Conservation (phyloP, 2,113 vertebrate genomes). For the Urocolius indicus region DNA sequence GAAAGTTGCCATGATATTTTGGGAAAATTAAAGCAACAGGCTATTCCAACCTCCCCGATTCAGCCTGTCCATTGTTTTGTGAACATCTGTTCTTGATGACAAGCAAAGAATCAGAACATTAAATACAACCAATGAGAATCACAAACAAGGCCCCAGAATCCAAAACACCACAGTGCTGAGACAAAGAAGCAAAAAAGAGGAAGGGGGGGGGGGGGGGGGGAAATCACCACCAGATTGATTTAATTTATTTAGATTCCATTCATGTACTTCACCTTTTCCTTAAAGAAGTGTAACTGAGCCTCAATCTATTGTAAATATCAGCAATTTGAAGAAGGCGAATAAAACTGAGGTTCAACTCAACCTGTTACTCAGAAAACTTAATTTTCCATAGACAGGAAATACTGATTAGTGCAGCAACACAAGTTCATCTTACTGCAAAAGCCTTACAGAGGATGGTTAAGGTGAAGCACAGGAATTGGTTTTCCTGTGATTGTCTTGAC, state of each 20-base stretch:
- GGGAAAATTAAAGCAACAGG: conserved; percentile 35
- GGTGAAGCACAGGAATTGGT: conserved; percentile 85
- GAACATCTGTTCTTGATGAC: conserved; percentile 64
- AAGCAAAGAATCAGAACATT: conserved; percentile 76
- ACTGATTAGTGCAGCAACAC: not conserved
- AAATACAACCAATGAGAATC: conserved; percentile 70
- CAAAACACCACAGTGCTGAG: conserved; percentile 76
- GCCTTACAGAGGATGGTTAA: conserved; percentile 33
- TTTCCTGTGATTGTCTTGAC: conserved; percentile 67
- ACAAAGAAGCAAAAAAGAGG: conserved; percentile 53
- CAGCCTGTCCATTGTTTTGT: conserved; percentile 77
- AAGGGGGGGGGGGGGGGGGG: not conserved
- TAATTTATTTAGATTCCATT: conserved; percentile 65
- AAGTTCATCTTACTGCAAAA: not conserved
- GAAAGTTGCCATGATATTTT: not conserved
- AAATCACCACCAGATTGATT: conserved; percentile 66
- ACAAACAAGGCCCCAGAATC: conserved; percentile 74
- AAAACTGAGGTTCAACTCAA: not conserved
- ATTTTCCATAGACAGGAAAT: conserved; percentile 22
- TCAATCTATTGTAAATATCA: not conserved
- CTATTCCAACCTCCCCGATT: conserved; percentile 80
- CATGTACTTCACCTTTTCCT: conserved; percentile 77
- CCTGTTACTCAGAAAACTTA: not conserved
- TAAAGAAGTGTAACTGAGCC: not conserved
- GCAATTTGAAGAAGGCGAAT: not conserved